Base-by-base conservation (phyloP, 1,140 invertebrate genomes). In the Drosophila bipectinata region DNA sequence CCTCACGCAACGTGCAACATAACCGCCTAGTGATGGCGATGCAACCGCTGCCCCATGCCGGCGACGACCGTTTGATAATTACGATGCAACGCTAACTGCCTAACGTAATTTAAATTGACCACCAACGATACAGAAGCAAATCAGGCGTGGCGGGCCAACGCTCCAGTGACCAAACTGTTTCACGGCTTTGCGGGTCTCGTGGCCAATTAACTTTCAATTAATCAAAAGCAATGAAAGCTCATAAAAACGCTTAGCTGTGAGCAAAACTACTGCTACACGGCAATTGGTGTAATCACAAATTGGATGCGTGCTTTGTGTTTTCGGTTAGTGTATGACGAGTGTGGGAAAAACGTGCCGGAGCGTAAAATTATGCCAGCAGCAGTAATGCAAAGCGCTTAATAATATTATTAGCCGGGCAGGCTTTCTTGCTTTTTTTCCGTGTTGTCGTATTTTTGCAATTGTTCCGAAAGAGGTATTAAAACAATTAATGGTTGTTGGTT, bases 121-220 rank as follows among this genome's bases (percentile, higher is more conserved):
- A 49, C 52, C n/a, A 61, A 39, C 34, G 21, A 37, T 39, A 28
- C 30, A 52, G 67, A 66, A 63, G 63, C 62, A 60, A 77, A 80
- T 80, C 78, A 80, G 47, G 72, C 78, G 78, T 80, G 79, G 39
- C 62, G 56, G 45, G 26, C 39, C 80, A 56, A 59, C 77, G 66
- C 56, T 67, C 48, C 61, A 67, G 81, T 41, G 68, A 67, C 53
- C 62, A 68, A 74, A 80, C 63, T 49, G 58, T 75, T 78, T 69
- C 69, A 53, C 69, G 30, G 69, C 49, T 56, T 61, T 54, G 61
- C 39, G 49, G 55, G 28, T 67, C 62, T 71, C 69, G 59, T 69
- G 81, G 62, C 57, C 76, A 82, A 85, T 87, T 85, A 87, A 76
- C 66, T 87, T 87, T 82, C 75, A 87, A 87, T 87, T 87, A 85